These are phyloP conservation scores for Bombyx mandarina DNA, from an alignment of 1,140 invertebrate genomes.

Conservation along the genomic window DNA sequence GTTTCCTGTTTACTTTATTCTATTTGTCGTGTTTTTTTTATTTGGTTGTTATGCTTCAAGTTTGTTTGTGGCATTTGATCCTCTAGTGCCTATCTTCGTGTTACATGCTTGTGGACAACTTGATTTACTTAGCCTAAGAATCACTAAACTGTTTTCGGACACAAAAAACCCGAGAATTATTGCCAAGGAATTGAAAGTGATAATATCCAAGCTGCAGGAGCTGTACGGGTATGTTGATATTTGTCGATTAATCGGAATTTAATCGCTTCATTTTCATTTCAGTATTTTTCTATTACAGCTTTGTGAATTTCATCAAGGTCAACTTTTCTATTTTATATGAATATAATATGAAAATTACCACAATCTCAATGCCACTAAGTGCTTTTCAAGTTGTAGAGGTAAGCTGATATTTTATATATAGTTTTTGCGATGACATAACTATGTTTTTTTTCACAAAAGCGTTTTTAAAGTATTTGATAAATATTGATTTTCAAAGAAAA, in stretches of 20 bases:
- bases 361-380: conserved; percentile 27
- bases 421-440: too few relatives aligned
- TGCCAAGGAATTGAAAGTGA: conserved; percentile 17
- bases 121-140: conserved; percentile 18
- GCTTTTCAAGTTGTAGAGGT: conserved; percentile 38
- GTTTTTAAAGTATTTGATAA: too few relatives aligned
- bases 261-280: not conserved
- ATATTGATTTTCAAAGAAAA: too few relatives aligned
- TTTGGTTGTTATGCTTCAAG: conserved; percentile 21
- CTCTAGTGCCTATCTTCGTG: conserved; percentile 28
- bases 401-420: too few relatives aligned
- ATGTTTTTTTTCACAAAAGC: too few relatives aligned
- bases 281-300: conserved; percentile 17
- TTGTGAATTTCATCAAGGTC: conserved; percentile 19
- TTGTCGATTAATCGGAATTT: not conserved
- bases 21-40: conserved; percentile 14
- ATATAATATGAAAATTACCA: conserved; percentile 35
- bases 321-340: conserved; percentile 33
- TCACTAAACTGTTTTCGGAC: conserved; percentile 17
- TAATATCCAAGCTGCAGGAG: conserved; percentile 28
- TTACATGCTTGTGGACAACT: conserved; percentile 30
- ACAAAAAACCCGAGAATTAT: conserved; percentile 7
- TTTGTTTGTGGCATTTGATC: conserved; percentile 32
- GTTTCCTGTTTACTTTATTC: conserved; percentile 10
- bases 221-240: conserved; percentile 24